These are phyloP conservation scores for Nephrotoma flavescens DNA, from an alignment of 2,888 invertebrate genomes.

Conservation along the genomic window DNA sequence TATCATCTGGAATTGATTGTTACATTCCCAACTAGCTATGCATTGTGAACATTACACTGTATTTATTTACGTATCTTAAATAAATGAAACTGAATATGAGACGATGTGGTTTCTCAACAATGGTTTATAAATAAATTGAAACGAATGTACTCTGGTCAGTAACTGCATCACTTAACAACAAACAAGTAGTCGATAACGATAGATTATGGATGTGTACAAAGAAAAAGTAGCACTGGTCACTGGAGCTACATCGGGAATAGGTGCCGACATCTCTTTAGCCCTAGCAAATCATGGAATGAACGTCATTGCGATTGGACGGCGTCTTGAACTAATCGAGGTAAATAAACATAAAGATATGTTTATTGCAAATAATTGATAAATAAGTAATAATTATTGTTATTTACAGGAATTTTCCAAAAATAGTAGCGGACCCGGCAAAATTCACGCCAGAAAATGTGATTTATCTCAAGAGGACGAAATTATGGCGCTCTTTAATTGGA, in stretches of 20 bases:
- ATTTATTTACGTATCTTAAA: neutral
- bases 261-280: slow-evolving; percentile 27
- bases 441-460: slow-evolving; percentile 26
- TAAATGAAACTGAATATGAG: neutral
- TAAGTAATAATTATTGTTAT: neutral
- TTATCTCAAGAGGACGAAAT: slow-evolving; percentile 24
- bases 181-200: neutral
- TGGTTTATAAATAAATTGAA: neutral
- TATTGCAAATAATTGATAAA: neutral
- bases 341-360: slow-evolving; percentile 4
- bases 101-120: neutral
- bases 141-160: neutral
- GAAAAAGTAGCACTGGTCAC: slow-evolving; percentile 31
- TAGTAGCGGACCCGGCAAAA: slow-evolving; percentile 26
- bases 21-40: neutral
- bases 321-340: slow-evolving; percentile 33
- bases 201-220: slow-evolving; percentile 15
- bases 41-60: neutral
- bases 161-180: neutral
- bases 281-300: slow-evolving; percentile 34
- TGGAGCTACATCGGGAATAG: slow-evolving; percentile 34
- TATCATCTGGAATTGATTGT: neutral
- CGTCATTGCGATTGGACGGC: slow-evolving; percentile 38
- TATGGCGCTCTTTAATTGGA: slow-evolving; percentile 22
- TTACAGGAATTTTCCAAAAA: slow-evolving; percentile 21